Percentiles rank a stretch among this genome's conserved stretches.
Evolutionary conservation across 2,113 vertebrate genomes (phyloP).

Genomic region (Anoura caudifer): DNA sequence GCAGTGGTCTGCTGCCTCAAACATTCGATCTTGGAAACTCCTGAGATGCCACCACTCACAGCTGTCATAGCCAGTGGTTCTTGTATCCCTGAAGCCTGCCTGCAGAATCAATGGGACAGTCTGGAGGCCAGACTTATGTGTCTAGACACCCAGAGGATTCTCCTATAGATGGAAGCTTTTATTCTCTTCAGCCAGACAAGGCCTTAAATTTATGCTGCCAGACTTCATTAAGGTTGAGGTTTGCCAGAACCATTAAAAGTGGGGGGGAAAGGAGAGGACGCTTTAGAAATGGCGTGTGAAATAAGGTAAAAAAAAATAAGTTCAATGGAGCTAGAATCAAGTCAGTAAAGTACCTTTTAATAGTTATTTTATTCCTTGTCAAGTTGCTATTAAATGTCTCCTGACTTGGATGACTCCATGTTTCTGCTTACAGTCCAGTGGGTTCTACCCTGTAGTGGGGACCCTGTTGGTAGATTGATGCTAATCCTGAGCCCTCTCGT

Average conservation of each 20-base stretch:
- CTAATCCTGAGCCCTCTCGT: not conserved
- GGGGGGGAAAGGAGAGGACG: slow-evolving; percentile 48
- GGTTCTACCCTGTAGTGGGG: not conserved
- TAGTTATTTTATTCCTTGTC: slow-evolving; percentile 72
- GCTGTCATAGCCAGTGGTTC: not conserved
- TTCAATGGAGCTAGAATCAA: slow-evolving; percentile 80
- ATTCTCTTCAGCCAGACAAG: slow-evolving; percentile 63
- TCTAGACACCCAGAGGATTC: slow-evolving; percentile 23
- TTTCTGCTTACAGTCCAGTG: not conserved
- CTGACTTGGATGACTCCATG: not conserved
- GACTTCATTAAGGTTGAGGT: slow-evolving; percentile 74
- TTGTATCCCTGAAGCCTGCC: not conserved
- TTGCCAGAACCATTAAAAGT: slow-evolving; percentile 72
- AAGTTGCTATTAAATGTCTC: slow-evolving; percentile 67
- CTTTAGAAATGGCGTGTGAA: slow-evolving; percentile 81
- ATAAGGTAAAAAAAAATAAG: slow-evolving; percentile 80
- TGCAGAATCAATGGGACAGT: slow-evolving; percentile 37
- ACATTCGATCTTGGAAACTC: not conserved
- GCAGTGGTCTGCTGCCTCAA: not conserved
- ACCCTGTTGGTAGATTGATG: not conserved
- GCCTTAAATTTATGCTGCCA: slow-evolving; percentile 72
- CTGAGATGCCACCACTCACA: not conserved
- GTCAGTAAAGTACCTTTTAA: slow-evolving; percentile 71
- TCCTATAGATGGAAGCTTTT: slow-evolving; percentile 35
- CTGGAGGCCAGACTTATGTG: slow-evolving; percentile 54